A percentile compares a stretch with the other conserved stretches of the same genome.
Evolutionary conservation across 1,140 invertebrate species (phyloP).

Genomic region (Halotydeus destructor): DNA sequence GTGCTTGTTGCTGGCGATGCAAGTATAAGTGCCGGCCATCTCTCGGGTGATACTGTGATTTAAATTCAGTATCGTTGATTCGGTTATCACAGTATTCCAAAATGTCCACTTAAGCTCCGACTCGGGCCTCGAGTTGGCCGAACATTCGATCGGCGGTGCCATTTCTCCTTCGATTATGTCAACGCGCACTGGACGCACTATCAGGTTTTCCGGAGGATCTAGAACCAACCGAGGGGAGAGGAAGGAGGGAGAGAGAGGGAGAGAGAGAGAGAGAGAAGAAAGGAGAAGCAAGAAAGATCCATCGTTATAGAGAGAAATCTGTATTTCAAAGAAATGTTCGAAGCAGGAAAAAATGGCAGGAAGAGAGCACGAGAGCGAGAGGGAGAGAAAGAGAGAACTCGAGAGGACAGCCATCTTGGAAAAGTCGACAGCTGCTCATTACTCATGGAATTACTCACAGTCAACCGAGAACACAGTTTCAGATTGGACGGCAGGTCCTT

Average conservation of each 20-base stretch:
- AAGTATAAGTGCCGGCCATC: conserved; percentile 44
- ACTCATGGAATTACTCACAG: conserved; percentile 40
- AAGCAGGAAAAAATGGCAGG: conserved; percentile 4
- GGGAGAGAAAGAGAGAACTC: neutral
- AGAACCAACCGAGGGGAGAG: conserved; percentile 13
- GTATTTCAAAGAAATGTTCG: neutral
- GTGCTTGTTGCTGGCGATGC: conserved; percentile 51
- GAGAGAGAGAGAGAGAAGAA: conserved; percentile 6
- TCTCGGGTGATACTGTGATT: conserved; percentile 35
- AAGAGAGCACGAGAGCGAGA: neutral
- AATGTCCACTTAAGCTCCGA: conserved; percentile 39
- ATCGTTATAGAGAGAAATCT: conserved; percentile 4
- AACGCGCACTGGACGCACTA: conserved; percentile 42
- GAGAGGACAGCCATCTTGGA: neutral
- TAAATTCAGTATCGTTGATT: conserved; percentile 20
- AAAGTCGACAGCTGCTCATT: neutral
- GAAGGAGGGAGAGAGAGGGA: conserved; percentile 4
- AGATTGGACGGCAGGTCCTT: conserved; percentile 48
- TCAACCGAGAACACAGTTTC: conserved; percentile 62
- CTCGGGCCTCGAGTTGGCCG: conserved; percentile 46
- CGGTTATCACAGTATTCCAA: conserved; percentile 9
- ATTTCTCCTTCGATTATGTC: conserved; percentile 52
- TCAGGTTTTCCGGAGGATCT: conserved; percentile 70
- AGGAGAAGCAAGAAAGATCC: conserved; percentile 3
- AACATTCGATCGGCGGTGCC: conserved; percentile 49